These are phyloP conservation scores for Nineta flava DNA, from an alignment of 2,888 invertebrate species.

Conservation along the genomic window DNA sequence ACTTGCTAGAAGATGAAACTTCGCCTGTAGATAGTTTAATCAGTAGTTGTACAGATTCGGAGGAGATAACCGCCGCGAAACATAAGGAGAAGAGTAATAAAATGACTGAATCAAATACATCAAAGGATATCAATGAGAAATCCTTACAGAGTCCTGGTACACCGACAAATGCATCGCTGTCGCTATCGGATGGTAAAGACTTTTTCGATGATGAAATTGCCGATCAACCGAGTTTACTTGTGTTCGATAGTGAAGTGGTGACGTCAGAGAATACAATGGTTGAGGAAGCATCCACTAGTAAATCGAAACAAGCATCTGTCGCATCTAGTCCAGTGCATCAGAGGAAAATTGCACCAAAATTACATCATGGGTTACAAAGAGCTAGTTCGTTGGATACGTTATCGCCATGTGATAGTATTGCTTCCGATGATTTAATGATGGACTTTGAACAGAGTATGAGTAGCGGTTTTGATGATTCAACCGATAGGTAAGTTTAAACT, in stretches of 20 bases:
- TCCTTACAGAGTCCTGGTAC: constrained; percentile 41
- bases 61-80: constrained; percentile 33
- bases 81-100: constrained; percentile 21
- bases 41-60: constrained; percentile 46
- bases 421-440: constrained; percentile 77
- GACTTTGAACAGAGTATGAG: constrained; percentile 49
- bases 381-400: constrained; percentile 65
- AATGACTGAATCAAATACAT: constrained; percentile 26
- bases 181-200: constrained; percentile 64
- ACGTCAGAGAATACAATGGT: constrained; percentile 12
- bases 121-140: constrained; percentile 30
- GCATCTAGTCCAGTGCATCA: constrained; percentile 25
- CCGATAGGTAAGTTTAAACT: constrained; percentile 23
- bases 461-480: constrained; percentile 35
- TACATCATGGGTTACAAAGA: constrained; percentile 32
- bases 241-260: constrained; percentile 42
- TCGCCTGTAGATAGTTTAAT: constrained; percentile 69
- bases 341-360: constrained; percentile 22
- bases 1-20: constrained; percentile 64
- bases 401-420: constrained; percentile 69
- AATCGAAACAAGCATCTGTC: constrained; percentile 17
- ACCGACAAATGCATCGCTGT: constrained; percentile 64
- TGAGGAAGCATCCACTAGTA: constrained; percentile 21
- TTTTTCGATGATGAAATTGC: constrained; percentile 83
- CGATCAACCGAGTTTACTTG: constrained; percentile 72